Percentiles rank a stretch among this genome's conserved stretches.
Evolutionary conservation across 2,888 invertebrate species (phyloP).

Genomic region (Microctonus aethiopoides): DNA sequence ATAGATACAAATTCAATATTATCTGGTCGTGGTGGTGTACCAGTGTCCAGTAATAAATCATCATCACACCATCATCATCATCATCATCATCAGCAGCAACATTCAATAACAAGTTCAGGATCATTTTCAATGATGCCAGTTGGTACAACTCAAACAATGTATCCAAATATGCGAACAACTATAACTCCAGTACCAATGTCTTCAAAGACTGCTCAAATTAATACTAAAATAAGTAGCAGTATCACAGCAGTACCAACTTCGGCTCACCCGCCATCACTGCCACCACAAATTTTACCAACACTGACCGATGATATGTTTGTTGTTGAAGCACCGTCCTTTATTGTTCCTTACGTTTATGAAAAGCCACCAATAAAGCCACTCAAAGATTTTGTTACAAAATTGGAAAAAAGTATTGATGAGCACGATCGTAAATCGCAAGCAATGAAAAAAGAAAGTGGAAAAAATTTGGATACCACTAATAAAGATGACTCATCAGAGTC

Average conservation of each 20-base stretch:
- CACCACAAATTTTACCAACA: slow-evolving; percentile 79
- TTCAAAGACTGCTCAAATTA: slow-evolving; percentile 54
- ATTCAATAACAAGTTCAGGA: slow-evolving; percentile 56
- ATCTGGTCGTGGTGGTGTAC: slow-evolving; percentile 73
- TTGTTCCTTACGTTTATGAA: slow-evolving; percentile 93
- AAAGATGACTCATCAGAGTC: slow-evolving; percentile 30
- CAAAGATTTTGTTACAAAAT: slow-evolving; percentile 76
- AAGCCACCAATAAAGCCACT: slow-evolving; percentile 86
- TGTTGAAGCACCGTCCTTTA: slow-evolving; percentile 91
- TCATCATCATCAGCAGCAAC: slow-evolving; percentile 34
- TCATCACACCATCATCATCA: slow-evolving; percentile 39
- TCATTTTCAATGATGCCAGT: slow-evolving; percentile 69
- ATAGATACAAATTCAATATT: slow-evolving; percentile 82
- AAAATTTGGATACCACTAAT: slow-evolving; percentile 58
- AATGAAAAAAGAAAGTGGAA: slow-evolving; percentile 43
- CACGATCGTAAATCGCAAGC: slow-evolving; percentile 69
- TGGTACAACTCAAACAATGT: slow-evolving; percentile 74
- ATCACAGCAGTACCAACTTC: slow-evolving; percentile 56
- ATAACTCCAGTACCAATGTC: slow-evolving; percentile 70
- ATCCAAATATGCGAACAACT: slow-evolving; percentile 73
- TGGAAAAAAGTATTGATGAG: slow-evolving; percentile 75
- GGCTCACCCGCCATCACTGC: slow-evolving; percentile 66
- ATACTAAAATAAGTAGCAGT: slow-evolving; percentile 50
- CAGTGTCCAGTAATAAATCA: slow-evolving; percentile 63
- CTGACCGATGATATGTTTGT: slow-evolving; percentile 93